Evolutionary conservation across 2,888 invertebrate genomes (phyloP).

Genomic region (Drosophila phalerata): DNA sequence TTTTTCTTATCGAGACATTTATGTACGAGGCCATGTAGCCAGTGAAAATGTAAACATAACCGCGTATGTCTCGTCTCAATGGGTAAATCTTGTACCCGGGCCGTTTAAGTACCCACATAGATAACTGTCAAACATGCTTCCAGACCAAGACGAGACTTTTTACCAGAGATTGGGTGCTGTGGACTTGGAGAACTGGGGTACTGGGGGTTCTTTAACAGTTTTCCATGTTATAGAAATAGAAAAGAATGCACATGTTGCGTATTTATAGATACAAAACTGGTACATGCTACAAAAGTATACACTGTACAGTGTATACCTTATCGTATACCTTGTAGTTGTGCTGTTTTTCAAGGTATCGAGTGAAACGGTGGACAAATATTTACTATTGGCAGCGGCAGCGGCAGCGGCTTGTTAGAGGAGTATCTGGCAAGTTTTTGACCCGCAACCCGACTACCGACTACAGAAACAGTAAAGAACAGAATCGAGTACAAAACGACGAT

Average conservation of each 20-base stretch:
- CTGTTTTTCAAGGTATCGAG: slow-evolving; percentile 75
- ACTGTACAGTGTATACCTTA: slow-evolving; percentile 13
- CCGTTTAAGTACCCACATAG: slow-evolving; percentile 52
- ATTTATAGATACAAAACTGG: slow-evolving; percentile 50
- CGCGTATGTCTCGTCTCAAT: slow-evolving; percentile 68
- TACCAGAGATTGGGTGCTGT: slow-evolving; percentile 16
- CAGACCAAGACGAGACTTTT: slow-evolving; percentile 19
- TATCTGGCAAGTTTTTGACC: slow-evolving; percentile 56
- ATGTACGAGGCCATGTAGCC: slow-evolving; percentile 44
- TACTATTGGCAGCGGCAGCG: slow-evolving; percentile 57
- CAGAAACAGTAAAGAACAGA: slow-evolving; percentile 5
- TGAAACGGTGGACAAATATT: slow-evolving; percentile 75
- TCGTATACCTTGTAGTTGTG: slow-evolving; percentile 6
- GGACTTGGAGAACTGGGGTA: slow-evolving; percentile 3
- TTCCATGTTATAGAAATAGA: slow-evolving; percentile 31
- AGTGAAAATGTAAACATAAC: slow-evolving; percentile 57
- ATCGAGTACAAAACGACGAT: slow-evolving; percentile 48
- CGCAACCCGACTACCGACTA: slow-evolving; percentile 56
- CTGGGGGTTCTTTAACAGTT: slow-evolving; percentile 20
- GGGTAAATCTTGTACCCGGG: slow-evolving; percentile 72
- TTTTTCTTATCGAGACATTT: slow-evolving; percentile 65
- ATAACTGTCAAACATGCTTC: slow-evolving; percentile 66
- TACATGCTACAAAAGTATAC: not conserved
- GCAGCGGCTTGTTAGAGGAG: slow-evolving; percentile 60
- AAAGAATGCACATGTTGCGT: slow-evolving; percentile 41